Percentiles rank a stretch among this genome's conserved stretches.
phyloP scores from a whole-genome alignment of 2,113 vertebrate genomes.

The Alectura lathami region DNA sequence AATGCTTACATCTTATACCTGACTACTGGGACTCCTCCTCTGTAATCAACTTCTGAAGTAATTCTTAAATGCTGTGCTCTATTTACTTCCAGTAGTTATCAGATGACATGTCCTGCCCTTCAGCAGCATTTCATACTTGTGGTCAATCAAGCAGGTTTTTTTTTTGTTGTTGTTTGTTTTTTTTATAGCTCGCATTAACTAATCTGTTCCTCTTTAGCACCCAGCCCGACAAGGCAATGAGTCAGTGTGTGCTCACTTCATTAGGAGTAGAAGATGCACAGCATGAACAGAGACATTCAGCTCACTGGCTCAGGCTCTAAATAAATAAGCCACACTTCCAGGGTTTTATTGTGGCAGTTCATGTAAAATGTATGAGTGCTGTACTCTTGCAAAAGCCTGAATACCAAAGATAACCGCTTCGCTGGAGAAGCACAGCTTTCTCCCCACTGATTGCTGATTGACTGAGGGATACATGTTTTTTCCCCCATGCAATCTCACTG shows the following conservation, averaged over 20 bases:
- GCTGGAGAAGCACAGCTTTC: not conserved
- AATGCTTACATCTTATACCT: not conserved
- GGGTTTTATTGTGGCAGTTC: not conserved
- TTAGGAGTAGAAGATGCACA: not conserved
- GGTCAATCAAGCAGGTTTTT: not conserved
- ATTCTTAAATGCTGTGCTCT: not conserved
- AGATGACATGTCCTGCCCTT: not conserved
- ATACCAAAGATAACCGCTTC: not conserved
- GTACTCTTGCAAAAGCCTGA: not conserved
- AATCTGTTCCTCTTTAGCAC: not conserved
- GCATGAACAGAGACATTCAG: not conserved
- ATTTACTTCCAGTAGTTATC: not conserved
- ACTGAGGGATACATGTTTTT: not conserved
- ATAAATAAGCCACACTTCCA: not conserved
- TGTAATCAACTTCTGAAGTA: slow-evolving; percentile 21
- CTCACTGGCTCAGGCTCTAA: not conserved
- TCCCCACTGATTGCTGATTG: not conserved
- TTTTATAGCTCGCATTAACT: not conserved
- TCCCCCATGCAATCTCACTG: fast-evolving
- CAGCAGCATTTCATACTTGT: not conserved
- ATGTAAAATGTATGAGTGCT: not conserved
- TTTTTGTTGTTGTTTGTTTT: not conserved
- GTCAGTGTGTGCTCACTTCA: not conserved
- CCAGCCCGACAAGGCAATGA: not conserved
- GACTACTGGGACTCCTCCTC: not conserved